Percentiles rank a stretch among this genome's conserved stretches.
Conservation (phyloP, 2,113 vertebrate species). For the Oriolus oriolus region DNA sequence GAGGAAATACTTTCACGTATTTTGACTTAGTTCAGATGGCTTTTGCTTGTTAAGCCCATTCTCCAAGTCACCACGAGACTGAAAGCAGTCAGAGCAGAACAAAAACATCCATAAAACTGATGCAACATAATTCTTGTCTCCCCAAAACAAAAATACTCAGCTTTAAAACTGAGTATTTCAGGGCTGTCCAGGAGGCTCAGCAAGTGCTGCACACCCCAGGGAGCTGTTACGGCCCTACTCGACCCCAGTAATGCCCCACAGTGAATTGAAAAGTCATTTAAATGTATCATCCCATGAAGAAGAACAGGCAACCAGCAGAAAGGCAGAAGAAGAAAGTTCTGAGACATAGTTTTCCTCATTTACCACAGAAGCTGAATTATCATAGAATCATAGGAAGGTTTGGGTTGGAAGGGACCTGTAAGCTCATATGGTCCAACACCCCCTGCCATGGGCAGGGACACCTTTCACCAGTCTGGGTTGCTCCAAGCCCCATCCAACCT, state of each 20-base stretch:
- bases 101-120: not conserved
- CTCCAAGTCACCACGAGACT: not conserved
- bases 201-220: not conserved
- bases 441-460: not conserved
- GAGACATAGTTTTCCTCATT: not conserved
- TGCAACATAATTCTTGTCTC: not conserved
- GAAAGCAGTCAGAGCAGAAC: not conserved
- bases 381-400: too few relatives aligned
- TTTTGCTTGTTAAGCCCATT: not conserved
- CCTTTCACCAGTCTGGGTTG: not conserved
- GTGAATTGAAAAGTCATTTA: not conserved
- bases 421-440: not conserved
- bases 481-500: rapidly evolving
- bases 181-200: not conserved
- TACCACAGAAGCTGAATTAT: not conserved
- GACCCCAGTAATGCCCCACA: rapidly evolving
- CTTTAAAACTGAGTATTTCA: not conserved
- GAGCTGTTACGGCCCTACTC: not conserved
- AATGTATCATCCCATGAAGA: not conserved
- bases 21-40: not conserved
- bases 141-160: not conserved
- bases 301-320: not conserved
- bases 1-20: not conserved
- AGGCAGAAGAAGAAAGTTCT: not conserved
- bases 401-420: not conserved